These are phyloP conservation scores for Rhinoptilus africanus DNA, from an alignment of 2,113 vertebrate genomes.

Conservation along the genomic window DNA sequence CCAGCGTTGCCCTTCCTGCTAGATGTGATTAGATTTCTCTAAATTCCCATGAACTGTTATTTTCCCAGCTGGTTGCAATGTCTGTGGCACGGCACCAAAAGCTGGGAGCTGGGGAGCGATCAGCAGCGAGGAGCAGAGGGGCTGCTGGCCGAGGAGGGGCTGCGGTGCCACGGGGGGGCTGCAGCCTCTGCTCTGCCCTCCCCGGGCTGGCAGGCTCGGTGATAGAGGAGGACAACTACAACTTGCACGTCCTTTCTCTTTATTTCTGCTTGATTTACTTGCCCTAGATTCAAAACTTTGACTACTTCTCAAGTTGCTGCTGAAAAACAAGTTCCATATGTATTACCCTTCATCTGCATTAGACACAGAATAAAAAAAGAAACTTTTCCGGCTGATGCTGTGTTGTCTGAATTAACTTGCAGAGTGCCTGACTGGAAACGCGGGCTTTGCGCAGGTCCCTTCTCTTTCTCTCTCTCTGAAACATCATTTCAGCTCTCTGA, in stretches of 20 bases:
- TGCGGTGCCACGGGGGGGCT: neutral
- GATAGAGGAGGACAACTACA: slow-evolving; percentile 23
- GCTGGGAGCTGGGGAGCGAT: neutral
- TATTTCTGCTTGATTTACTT: slow-evolving; percentile 49
- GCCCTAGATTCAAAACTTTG: slow-evolving; percentile 58
- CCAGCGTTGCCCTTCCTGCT: neutral
- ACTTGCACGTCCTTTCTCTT: slow-evolving; percentile 21
- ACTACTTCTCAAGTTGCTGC: slow-evolving; percentile 5
- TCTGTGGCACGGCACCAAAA: neutral
- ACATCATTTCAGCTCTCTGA: neutral
- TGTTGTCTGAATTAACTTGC: slow-evolving; percentile 1
- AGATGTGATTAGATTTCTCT: neutral
- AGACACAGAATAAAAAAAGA: neutral
- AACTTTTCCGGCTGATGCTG: neutral
- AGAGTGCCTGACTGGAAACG: neutral
- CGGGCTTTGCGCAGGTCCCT: neutral
- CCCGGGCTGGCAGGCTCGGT: neutral
- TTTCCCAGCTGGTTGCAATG: neutral
- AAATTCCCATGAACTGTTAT: neutral
- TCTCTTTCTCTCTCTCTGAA: neutral
- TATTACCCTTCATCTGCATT: slow-evolving; percentile 32
- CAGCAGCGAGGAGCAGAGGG: neutral
- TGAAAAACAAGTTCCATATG: slow-evolving; percentile 44
- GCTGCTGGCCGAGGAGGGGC: neutral
- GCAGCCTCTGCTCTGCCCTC: neutral